phyloP scores from a whole-genome alignment of 1,140 invertebrate species.

The Zaprionus taronus region DNA sequence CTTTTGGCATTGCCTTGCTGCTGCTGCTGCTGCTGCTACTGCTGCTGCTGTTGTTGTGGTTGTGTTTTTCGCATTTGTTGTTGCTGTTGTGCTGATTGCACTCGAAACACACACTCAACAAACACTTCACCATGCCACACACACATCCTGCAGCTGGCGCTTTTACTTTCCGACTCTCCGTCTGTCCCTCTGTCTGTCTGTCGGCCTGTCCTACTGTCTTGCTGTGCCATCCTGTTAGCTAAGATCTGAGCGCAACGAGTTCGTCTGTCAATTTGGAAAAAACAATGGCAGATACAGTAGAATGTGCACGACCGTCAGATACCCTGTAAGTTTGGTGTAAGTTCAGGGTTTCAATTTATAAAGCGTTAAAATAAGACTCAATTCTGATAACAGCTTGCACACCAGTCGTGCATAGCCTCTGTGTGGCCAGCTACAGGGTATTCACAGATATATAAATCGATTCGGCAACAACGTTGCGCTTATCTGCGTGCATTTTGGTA shows the following conservation, averaged over 20 bases:
- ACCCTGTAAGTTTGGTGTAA: not conserved
- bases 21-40: conserved; percentile 10
- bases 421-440: not conserved
- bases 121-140: conserved; percentile 57
- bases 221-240: conserved; percentile 44
- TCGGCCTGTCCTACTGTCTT: conserved; percentile 50
- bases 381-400: not conserved
- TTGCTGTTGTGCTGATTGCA: conserved; percentile 68
- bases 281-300: conserved; percentile 12
- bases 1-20: conserved; percentile 47
- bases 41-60: not conserved
- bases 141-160: conserved; percentile 46
- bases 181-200: conserved; percentile 12
- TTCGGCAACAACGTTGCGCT: conserved; percentile 54
- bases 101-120: conserved; percentile 67
- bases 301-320: not conserved
- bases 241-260: conserved; percentile 37
- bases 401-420: not conserved
- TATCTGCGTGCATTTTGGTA: conserved; percentile 69
- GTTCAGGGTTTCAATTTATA: too few species aligned
- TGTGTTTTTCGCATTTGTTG: conserved; percentile 19
- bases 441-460: conserved; percentile 34
- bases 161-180: conserved; percentile 41
- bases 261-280: conserved; percentile 52
- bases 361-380: not conserved